Evolutionary conservation across 1,140 invertebrate genomes (phyloP).

Genomic region (Danaus melanippus): DNA sequence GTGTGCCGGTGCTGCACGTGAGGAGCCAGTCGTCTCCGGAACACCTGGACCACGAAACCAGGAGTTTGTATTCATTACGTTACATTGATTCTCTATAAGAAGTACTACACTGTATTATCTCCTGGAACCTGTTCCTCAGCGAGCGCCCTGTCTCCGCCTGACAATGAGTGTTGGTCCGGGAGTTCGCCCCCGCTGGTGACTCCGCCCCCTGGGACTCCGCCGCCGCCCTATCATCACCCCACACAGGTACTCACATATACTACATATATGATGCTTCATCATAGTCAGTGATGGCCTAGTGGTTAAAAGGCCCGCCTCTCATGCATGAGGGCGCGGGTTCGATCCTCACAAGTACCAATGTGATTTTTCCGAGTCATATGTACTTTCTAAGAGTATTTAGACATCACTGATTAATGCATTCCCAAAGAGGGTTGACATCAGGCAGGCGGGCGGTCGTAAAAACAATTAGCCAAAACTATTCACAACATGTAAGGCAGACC

Average conservation of each 20-base stretch:
- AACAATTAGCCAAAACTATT: no score
- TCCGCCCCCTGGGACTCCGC: slow-evolving; percentile 88
- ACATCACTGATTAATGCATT: no score
- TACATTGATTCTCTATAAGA: background rate
- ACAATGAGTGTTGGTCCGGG: slow-evolving; percentile 67
- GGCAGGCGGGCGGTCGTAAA: no score
- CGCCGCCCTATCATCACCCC: slow-evolving; percentile 82
- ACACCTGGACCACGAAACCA: slow-evolving; percentile 48
- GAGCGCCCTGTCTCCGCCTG: slow-evolving; percentile 16
- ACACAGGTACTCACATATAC: slow-evolving; percentile 28
- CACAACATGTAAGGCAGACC: no score
- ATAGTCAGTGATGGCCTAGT: no score
- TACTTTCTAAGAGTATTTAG: no score
- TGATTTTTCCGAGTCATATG: no score
- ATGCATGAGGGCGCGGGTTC: no score
- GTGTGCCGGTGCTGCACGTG: slow-evolving; percentile 45
- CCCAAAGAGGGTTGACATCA: no score
- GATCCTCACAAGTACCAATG: no score
- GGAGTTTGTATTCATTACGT: slow-evolving; percentile 14
- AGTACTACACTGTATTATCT: slow-evolving; percentile 1
- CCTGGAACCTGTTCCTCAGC: slow-evolving; percentile 5
- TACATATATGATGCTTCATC: background rate
- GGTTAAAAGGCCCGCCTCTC: no score
- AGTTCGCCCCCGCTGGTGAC: slow-evolving; percentile 81
- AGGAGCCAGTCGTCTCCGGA: slow-evolving; percentile 59